These are phyloP conservation scores for Apogon hyalosoma DNA, from an alignment of 2,797 vertebrate species.

Conservation along the genomic window DNA sequence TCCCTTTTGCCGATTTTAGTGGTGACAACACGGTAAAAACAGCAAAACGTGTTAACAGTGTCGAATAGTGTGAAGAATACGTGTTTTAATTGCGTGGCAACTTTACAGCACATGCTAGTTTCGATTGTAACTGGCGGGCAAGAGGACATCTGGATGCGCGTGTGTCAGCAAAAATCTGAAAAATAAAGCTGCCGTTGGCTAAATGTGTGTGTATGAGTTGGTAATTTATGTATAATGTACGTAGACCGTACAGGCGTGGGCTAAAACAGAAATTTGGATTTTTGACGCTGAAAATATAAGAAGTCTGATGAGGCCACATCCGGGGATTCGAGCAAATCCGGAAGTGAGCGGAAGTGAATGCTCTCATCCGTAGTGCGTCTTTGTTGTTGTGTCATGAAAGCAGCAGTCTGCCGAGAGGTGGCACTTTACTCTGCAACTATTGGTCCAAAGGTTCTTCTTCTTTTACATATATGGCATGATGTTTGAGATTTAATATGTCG, in stretches of 20 bases:
- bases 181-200: slow-evolving; percentile 8
- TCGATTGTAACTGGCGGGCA: not conserved
- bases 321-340: slow-evolving; percentile 24
- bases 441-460: slow-evolving; percentile 45
- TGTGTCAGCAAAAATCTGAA: not conserved
- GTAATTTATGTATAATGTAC: fast-evolving
- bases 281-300: not conserved
- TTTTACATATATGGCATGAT: not conserved
- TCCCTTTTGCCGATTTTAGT: no score
- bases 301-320: no score
- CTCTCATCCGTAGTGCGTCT: slow-evolving; percentile 43
- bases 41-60: not conserved
- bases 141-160: slow-evolving; percentile 9
- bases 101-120: slow-evolving; percentile 29
- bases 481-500: slow-evolving; percentile 2
- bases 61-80: not conserved
- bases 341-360: fast-evolving
- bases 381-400: slow-evolving; percentile 53
- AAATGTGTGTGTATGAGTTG: fast-evolving
- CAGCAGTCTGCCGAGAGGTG: slow-evolving; percentile 46
- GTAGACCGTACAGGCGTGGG: fast-evolving
- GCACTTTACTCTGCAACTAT: slow-evolving; percentile 43
- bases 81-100: not conserved
- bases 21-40: not conserved
- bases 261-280: fast-evolving